These are phyloP conservation scores for Cinara cedri DNA, from an alignment of 2,888 invertebrate species.

Conservation along the genomic window DNA sequence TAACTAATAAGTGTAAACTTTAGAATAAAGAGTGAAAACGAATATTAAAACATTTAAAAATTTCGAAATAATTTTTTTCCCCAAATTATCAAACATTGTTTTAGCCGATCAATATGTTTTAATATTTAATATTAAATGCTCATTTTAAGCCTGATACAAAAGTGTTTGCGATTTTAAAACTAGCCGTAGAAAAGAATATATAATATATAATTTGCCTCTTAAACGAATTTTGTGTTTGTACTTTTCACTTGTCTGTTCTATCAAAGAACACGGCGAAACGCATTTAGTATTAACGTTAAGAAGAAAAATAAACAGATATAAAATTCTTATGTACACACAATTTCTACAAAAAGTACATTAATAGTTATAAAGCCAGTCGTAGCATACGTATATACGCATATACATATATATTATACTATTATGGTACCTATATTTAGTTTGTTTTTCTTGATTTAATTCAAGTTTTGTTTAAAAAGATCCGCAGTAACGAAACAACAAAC, in stretches of 20 bases:
- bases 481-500: background rate
- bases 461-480: background rate
- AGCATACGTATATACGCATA: background rate
- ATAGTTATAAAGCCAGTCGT: background rate
- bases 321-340: background rate
- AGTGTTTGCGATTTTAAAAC: background rate
- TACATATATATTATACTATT: background rate
- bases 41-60: background rate
- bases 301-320: background rate
- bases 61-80: background rate
- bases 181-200: background rate
- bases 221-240: background rate
- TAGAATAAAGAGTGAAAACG: background rate
- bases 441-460: background rate
- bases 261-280: background rate
- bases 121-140: background rate
- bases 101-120: background rate
- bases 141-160: background rate
- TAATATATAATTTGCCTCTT: background rate
- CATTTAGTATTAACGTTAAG: slow-evolving; percentile 1
- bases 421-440: too few species aligned
- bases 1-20: too few species aligned
- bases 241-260: background rate
- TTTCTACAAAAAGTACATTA: background rate
- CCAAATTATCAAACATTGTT: background rate